phyloP scores from a whole-genome alignment of 2,113 vertebrate species.

The Sciurus niger region DNA sequence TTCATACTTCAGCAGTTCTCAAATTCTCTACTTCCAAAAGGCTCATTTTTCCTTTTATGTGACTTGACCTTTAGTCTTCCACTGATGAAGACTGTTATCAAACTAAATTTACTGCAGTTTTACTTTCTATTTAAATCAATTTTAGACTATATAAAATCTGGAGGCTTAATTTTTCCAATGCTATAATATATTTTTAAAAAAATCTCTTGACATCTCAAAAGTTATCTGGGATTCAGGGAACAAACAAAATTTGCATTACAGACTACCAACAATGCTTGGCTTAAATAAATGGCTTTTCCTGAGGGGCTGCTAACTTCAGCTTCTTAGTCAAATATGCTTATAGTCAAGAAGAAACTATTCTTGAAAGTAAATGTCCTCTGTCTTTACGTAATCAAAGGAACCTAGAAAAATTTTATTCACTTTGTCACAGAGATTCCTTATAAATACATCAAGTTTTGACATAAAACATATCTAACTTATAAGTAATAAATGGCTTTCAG shows the following conservation, averaged over 20 bases:
- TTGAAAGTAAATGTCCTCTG: background rate
- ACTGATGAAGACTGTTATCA: background rate
- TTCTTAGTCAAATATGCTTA: background rate
- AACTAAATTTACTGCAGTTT: background rate
- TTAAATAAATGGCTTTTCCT: background rate
- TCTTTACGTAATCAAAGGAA: background rate
- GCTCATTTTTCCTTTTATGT: background rate
- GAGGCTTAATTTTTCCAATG: background rate
- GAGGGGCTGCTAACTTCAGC: background rate
- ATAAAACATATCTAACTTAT: background rate
- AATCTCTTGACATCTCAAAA: background rate
- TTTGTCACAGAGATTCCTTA: background rate
- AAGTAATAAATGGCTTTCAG: constrained; percentile 10
- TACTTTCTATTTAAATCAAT: background rate
- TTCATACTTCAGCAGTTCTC: background rate
- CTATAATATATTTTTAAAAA: background rate
- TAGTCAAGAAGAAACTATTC: background rate
- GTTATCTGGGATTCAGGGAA: background rate
- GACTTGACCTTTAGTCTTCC: background rate
- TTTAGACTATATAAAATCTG: background rate
- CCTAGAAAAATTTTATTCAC: background rate
- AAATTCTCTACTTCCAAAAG: background rate
- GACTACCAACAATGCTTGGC: background rate
- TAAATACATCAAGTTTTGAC: background rate
- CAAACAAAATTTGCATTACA: background rate